Base-by-base conservation (phyloP, 53 echinoderm and acorn worm species). In the Luidia sarsii region DNA sequence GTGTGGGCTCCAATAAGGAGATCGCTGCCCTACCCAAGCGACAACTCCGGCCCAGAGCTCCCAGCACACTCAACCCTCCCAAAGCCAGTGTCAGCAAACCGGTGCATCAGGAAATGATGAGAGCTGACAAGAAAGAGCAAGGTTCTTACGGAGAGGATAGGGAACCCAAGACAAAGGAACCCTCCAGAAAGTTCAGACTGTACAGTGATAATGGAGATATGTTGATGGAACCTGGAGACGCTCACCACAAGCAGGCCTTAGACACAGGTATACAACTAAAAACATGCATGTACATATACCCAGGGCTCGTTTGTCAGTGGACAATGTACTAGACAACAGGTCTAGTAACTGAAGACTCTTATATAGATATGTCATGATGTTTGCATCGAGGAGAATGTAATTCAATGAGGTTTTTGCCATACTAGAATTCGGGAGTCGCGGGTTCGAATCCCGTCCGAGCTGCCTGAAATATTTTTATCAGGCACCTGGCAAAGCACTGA, bases 211-310 rank as follows among this genome's bases (percentile, higher is more conserved):
- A 48, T 45, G 77, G 61, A 57, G 56, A 33, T 15, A 72, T 72
- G 72, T 36, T 72, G 72, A 72, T 56, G 56, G 56, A 56, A 56
- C 8, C 55, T 14, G 37, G 50, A 8, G 55, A 72, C 27, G 72
- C 16, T 1, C 32, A 33, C 37, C 5, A 30, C 8, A 43, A 77
- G 9, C 20, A 45, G 8, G 46, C 39, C 9, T 15, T 45, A 33
- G 61, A 77, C 20, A 43, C 60, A 77, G 77, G 77, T 77, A 32
- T 21, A n/a, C n/a, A n/a, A n/a, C n/a, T n/a, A n/a, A n/a, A n/a
- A n/a, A n/a, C n/a, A n/a, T n/a, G n/a, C n/a, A n/a, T n/a, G n/a
- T n/a, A n/a, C n/a, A n/a, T n/a, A n/a, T n/a, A n/a, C n/a, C n/a
- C n/a, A n/a, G n/a, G n/a, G n/a, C n/a, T n/a, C n/a, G n/a, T n/a